Conservation (phyloP, 2,113 vertebrate genomes). For the Bubalus kerabau region DNA sequence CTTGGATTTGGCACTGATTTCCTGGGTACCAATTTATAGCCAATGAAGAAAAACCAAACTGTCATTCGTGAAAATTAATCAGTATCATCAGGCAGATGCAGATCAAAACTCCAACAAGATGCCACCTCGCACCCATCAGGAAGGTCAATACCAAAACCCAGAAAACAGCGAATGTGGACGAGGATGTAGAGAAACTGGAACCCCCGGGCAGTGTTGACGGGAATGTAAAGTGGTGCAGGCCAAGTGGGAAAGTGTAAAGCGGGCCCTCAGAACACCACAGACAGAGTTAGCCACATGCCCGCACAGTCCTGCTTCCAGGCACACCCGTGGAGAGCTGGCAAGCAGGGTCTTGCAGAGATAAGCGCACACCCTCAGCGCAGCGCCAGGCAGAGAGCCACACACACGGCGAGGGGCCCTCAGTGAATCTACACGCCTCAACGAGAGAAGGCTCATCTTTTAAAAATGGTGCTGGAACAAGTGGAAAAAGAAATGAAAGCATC, state of each 20-base stretch:
- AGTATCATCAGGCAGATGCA: fast-evolving
- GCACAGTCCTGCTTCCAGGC: fast-evolving
- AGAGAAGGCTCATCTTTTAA: fast-evolving
- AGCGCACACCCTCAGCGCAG: background rate
- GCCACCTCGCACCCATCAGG: background rate
- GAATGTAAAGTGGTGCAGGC: fast-evolving
- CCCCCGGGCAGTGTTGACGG: fast-evolving
- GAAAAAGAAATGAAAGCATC: no score
- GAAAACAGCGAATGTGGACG: fast-evolving
- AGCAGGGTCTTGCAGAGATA: background rate
- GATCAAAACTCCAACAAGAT: no score
- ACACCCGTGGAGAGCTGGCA: background rate
- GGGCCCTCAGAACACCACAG: fast-evolving
- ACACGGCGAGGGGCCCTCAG: fast-evolving
- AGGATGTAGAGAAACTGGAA: background rate
- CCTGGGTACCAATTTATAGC: background rate
- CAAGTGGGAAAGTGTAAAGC: background rate
- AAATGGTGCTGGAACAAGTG: background rate
- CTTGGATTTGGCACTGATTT: background rate
- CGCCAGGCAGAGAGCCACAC: background rate
- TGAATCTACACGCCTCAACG: fast-evolving
- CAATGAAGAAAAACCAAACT: background rate
- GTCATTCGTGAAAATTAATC: background rate
- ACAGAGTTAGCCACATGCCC: fast-evolving
- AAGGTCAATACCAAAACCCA: background rate